Base-by-base conservation (phyloP, 2,113 vertebrate genomes). In the Microcebus lehilahytsara region DNA sequence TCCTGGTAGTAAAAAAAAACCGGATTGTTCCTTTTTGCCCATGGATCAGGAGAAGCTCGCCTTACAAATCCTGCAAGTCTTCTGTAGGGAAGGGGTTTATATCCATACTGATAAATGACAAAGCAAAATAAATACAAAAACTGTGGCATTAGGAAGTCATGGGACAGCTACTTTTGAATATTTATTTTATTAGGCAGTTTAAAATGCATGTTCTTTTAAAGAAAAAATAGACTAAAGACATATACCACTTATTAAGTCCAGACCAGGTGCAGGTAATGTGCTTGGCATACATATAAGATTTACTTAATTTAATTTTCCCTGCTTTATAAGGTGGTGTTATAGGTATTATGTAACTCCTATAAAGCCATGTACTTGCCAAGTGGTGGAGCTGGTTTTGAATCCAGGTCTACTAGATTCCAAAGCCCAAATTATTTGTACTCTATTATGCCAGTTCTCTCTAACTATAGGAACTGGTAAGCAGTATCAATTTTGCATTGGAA, bases 401-500 rank as follows among this genome's bases (percentile, higher is more conserved):
- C 25, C n/a, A 88, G 40, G 40, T 74, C n/a, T 77, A 49, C 40
- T 14, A 83, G 62, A 75, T 81, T 96, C 79, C 13, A 92, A 92
- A 91, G 58, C 9, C 19, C 30, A 72, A 46, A 84, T 87, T 89
- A 95, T 25, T 90, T 96, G 89, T 72, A 23, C 17, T 84, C 6
- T 42, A 85, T 17, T 89, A 17, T 90, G 27, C 12, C 51, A 80
- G 75, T 27, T 67, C 34, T 5, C 10, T 74, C 23, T 84, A 96
- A 85, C 12, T 85, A 75, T 46, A 85, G 58, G 84, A 90, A 79
- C 40, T 67, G 85, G 6, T 27, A 60, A 80, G 34, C 23, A 95
- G 62, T 30, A 83, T 96, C 94, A 88, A 66, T 42, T 96, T 96
- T 87, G 74, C 51, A 92, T 85, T 66, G 75, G 58, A 71, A 80